Percentiles rank a stretch among this genome's conserved stretches.
phyloP scores from a whole-genome alignment of 2,888 invertebrate genomes.

The Pseudoips prasinana region DNA sequence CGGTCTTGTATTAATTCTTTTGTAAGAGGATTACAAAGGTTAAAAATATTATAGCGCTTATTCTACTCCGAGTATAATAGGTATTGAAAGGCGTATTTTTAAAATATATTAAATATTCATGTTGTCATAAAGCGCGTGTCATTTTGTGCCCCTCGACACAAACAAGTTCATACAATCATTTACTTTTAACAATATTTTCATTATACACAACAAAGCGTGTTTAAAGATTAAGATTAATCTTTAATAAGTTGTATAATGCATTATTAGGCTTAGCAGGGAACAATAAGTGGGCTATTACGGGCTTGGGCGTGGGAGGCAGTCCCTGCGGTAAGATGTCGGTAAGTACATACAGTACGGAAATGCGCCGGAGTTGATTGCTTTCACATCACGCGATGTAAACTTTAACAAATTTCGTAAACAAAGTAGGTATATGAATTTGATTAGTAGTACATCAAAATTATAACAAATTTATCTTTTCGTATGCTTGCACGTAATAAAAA shows the following conservation, averaged over 20 bases:
- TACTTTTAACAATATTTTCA: neutral
- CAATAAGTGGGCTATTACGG: constrained; percentile 37
- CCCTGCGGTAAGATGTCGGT: constrained; percentile 5
- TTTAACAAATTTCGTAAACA: constrained; percentile 2
- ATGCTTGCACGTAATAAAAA: no score
- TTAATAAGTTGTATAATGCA: constrained; percentile 16
- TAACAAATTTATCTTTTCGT: constrained; percentile 12
- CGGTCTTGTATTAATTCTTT: constrained; percentile 32
- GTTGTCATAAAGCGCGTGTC: neutral
- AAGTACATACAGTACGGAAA: constrained; percentile 17
- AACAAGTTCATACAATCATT: neutral
- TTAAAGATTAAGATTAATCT: constrained; percentile 18
- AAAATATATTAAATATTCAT: neutral
- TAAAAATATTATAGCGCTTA: neutral
- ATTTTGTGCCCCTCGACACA: neutral
- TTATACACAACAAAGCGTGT: constrained; percentile 6
- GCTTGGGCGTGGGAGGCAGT: constrained; percentile 30
- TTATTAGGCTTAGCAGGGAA: constrained; percentile 32
- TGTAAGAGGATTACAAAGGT: constrained; percentile 25
- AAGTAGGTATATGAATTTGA: no score
- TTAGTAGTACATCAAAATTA: no score
- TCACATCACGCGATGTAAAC: constrained; percentile 20
- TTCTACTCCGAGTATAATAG: neutral
- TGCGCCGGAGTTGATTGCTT: constrained; percentile 26
- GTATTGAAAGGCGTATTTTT: neutral